Evolutionary conservation across 1,140 invertebrate species (phyloP).

Genomic region (Aphidius gifuensis): DNA sequence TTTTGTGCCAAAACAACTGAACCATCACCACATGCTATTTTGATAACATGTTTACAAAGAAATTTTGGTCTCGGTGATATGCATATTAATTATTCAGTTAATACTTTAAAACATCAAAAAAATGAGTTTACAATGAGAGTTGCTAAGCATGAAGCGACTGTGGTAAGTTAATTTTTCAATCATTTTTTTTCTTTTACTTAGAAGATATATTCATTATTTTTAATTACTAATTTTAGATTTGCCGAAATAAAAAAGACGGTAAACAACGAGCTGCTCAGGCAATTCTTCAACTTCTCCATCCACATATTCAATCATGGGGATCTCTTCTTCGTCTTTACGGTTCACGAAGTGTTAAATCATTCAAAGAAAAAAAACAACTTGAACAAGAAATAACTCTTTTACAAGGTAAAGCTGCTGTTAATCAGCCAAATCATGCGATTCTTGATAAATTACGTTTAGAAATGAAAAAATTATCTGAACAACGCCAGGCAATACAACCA

Average conservation of each 20-base stretch:
- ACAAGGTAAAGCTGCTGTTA: conserved; percentile 84
- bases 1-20: conserved; percentile 93
- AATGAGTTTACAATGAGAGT: conserved; percentile 95
- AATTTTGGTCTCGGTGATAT: conserved; percentile 90
- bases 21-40: conserved; percentile 88
- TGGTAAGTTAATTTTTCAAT: conserved; percentile 48
- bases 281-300: conserved; percentile 88
- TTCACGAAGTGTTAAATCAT: conserved; percentile 85
- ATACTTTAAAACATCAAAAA: conserved; percentile 85
- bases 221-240: conserved; percentile 50
- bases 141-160: conserved; percentile 85
- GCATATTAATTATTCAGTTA: conserved; percentile 84
- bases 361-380: conserved; percentile 91
- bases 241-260: conserved; percentile 96
- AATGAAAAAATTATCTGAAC: conserved; percentile 77
- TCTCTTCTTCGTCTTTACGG: conserved; percentile 90
- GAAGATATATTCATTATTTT: neutral
- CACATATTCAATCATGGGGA: conserved; percentile 93
- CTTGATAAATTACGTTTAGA: conserved; percentile 85
- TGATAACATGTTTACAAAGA: conserved; percentile 87
- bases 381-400: conserved; percentile 91
- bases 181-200: neutral
- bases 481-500: conserved; percentile 65
- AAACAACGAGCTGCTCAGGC: conserved; percentile 94
- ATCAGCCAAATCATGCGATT: conserved; percentile 91